These are phyloP conservation scores for Heterochromis multidens DNA, from an alignment of 2,113 vertebrate species.

Conservation along the genomic window DNA sequence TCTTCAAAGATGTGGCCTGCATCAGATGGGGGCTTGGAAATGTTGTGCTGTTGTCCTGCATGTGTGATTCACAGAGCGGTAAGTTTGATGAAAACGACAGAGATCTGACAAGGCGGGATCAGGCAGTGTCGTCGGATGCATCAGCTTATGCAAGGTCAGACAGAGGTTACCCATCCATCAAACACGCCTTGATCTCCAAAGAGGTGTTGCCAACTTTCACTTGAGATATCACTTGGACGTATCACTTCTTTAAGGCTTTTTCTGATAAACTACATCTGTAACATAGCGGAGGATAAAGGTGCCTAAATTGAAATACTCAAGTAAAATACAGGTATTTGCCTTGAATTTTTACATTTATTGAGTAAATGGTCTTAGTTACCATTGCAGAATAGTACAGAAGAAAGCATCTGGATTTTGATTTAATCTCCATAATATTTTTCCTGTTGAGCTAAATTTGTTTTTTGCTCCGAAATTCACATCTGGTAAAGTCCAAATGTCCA, in stretches of 20 bases:
- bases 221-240: not conserved
- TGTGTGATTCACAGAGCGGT: constrained; percentile 10
- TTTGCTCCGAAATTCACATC: not conserved
- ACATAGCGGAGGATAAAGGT: not conserved
- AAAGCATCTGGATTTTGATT: constrained; percentile 38
- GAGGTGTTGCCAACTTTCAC: not conserved
- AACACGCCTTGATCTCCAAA: not conserved
- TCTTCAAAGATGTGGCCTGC: constrained; percentile 46
- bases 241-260: not conserved
- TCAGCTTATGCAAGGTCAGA: not conserved
- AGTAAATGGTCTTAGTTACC: not conserved
- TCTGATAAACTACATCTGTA: not conserved
- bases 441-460: not conserved
- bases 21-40: constrained; percentile 18
- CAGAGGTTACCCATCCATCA: not conserved
- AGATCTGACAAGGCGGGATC: constrained; percentile 10
- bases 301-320: not conserved
- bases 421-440: constrained; percentile 10
- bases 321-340: not conserved
- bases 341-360: not conserved
- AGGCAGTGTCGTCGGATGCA: not conserved
- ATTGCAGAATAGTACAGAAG: not conserved
- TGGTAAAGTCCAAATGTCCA: constrained; percentile 1
- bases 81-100: constrained; percentile 41
- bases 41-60: not conserved